Base-by-base conservation (phyloP, 1,140 invertebrate species). In the Euschistus heros region DNA sequence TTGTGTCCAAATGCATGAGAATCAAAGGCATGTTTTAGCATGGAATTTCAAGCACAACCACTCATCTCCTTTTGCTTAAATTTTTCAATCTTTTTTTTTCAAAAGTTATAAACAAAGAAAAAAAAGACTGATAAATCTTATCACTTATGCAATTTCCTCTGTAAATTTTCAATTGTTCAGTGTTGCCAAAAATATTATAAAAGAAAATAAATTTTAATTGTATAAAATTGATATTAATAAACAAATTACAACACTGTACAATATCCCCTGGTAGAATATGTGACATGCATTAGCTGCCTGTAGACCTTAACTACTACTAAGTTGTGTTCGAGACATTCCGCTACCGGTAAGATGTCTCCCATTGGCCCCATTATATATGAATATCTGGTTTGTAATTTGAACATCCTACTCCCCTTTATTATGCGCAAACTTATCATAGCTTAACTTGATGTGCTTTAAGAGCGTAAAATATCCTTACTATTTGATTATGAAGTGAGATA, bases 351-450 rank as follows among this genome's bases (percentile, higher is more conserved):
- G 20, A 24, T 57, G 54, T 57, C 54, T 57, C 54, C 54, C 54
- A 57, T 57, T 57, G 54, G 54, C 54, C 54, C 54, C 54, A 57
- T 57, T 57, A 24, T 57, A 24, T 57, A 57, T 57, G 18, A 24
- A 24, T 20, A 57, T 24, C 54, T 57, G 54, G 54, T 37, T 37
- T 57, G 54, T 57, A 24, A 17, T 57, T 17, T 24, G 18, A 24
- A 57, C 54, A 24, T 24, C 54, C 24, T 57, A 57, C 24, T 57
- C 54, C 54, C 54, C 18, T 24, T 10, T 24, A 57, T 18, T 37
- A 26, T 24, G 24, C 24, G 54, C 54, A 57, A 57, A 57, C 54
- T 57, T 57, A 57, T 57, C 54, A 57, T 17, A 57, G 24, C 15
- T 17, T 17, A 57, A 57, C 18, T 20, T 24, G 18, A 17, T 24